Conservation (phyloP, 2,113 vertebrate genomes). For the Madoqua kirkii region DNA sequence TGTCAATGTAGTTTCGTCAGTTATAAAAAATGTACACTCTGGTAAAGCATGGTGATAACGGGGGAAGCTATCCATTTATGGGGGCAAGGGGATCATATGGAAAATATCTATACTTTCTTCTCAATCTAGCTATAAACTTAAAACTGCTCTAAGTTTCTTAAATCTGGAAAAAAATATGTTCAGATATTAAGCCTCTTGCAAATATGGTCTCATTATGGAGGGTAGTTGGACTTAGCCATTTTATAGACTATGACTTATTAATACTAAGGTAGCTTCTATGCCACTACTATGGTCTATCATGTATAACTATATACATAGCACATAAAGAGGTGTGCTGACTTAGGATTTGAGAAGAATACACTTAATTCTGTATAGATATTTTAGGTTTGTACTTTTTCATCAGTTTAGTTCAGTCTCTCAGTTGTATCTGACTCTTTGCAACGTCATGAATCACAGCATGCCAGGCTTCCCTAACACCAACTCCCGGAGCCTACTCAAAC, state of each 20-base stretch:
- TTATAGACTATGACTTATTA: background rate
- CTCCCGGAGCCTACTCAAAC: fast-evolving
- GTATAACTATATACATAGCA: background rate
- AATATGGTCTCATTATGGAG: background rate
- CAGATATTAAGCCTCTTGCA: background rate
- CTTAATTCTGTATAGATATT: background rate
- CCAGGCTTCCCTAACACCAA: background rate
- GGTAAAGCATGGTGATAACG: background rate
- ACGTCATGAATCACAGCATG: fast-evolving
- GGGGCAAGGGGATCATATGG: background rate
- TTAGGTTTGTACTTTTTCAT: background rate
- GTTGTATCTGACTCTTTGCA: background rate
- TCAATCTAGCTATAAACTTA: background rate
- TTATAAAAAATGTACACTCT: background rate
- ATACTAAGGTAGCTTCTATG: background rate
- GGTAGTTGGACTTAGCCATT: background rate
- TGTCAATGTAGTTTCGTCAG: background rate
- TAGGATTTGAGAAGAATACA: background rate
- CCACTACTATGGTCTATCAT: background rate
- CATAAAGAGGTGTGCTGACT: background rate
- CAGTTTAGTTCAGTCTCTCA: background rate
- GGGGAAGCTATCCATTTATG: background rate
- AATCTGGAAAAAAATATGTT: background rate
- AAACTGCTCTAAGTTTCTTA: background rate
- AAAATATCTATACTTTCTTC: background rate